Conservation (phyloP, 2,888 invertebrate genomes). For the Mechanitis mazaeus region DNA sequence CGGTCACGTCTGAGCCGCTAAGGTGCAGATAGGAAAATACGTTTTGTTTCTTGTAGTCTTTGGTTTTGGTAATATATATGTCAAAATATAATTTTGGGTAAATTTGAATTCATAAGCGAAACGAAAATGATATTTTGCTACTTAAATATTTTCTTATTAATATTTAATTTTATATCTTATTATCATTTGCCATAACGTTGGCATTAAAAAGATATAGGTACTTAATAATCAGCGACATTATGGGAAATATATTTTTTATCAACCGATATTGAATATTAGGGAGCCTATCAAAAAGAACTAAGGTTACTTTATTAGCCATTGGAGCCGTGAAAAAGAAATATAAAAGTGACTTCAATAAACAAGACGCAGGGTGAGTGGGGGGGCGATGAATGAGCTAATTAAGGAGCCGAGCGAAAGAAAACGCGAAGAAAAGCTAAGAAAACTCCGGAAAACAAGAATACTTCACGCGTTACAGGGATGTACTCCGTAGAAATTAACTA, state of each 20-base stretch:
- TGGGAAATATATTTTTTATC: conserved; percentile 12
- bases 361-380: conserved; percentile 46
- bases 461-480: conserved; percentile 50
- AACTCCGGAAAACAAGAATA: conserved; percentile 75
- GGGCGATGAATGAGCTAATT: conserved; percentile 73
- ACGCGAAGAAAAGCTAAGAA: conserved; percentile 72
- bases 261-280: conserved; percentile 3
- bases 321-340: conserved; percentile 61
- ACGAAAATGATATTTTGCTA: background rate
- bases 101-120: conserved; percentile 1
- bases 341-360: conserved; percentile 74
- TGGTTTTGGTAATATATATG: conserved; percentile 6
- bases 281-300: conserved; percentile 36
- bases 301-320: conserved; percentile 59
- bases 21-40: conserved; percentile 42
- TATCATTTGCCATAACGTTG: too few species aligned
- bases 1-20: conserved; percentile 65
- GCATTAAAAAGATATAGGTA: too few species aligned
- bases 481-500: conserved; percentile 29
- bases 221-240: background rate
- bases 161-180: too few species aligned
- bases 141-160: background rate
- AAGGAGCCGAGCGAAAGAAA: conserved; percentile 72
- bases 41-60: conserved; percentile 35
- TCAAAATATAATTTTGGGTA: background rate